Percentiles rank a stretch among this genome's conserved stretches.
Conservation (phyloP, 2,888 invertebrate species). For the Sepioteuthis lessoniana region DNA sequence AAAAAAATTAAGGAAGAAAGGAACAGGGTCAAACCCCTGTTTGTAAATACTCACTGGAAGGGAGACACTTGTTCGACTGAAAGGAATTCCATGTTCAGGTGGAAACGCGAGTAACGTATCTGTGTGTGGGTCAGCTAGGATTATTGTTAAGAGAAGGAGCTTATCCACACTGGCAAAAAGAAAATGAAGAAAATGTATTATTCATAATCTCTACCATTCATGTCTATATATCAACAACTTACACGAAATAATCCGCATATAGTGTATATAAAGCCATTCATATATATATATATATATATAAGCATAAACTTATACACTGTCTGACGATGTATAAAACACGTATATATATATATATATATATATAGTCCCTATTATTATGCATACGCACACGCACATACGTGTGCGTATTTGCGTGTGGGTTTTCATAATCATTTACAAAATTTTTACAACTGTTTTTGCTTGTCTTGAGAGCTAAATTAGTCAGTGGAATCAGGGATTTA, state of each 20-base stretch:
- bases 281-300: too few species aligned
- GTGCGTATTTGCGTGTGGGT: background rate
- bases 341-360: background rate
- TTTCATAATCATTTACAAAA: background rate
- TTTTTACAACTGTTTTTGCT: background rate
- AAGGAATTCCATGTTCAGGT: background rate
- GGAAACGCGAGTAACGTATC: too few species aligned
- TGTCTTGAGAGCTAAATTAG: too few species aligned
- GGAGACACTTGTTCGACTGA: background rate
- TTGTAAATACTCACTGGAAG: constrained; percentile 25
- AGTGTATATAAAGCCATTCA: too few species aligned
- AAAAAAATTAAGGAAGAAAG: background rate
- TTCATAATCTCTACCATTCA: too few species aligned
- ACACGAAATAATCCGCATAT: too few species aligned
- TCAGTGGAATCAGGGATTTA: background rate
- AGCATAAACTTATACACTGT: background rate
- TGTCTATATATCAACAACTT: too few species aligned
- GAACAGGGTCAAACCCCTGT: background rate
- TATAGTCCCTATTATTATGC: background rate
- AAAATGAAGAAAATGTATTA: too few species aligned
- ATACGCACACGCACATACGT: background rate
- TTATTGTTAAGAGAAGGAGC: too few species aligned
- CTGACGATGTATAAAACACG: background rate
- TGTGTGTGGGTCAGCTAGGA: too few species aligned
- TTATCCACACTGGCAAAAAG: too few species aligned